Evolutionary conservation across 2,888 invertebrate genomes (phyloP).

Genomic region (Andrena minutula): DNA sequence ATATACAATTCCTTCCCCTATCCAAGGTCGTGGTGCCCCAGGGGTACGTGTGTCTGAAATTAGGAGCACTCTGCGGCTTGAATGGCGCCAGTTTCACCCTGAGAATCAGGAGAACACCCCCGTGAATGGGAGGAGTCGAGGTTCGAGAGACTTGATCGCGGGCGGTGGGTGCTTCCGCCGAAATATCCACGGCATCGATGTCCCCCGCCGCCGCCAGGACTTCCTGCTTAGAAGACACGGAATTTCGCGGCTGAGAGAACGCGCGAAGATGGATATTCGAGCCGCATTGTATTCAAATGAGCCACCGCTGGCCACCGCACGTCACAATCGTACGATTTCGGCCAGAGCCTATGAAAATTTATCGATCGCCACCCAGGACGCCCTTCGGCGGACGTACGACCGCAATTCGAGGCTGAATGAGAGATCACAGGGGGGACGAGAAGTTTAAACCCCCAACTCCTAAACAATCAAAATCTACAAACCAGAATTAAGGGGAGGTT

Average conservation of each 20-base stretch:
- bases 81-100: too few relatives aligned
- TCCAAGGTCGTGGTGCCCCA: too few relatives aligned
- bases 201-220: conserved; percentile 14
- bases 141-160: neutral
- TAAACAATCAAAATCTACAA: neutral
- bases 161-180: conserved; percentile 8
- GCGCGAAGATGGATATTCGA: conserved; percentile 70
- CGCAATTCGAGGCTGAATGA: neutral
- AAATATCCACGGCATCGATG: conserved; percentile 51
- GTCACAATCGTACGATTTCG: conserved; percentile 60
- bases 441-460: neutral
- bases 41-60: too few relatives aligned
- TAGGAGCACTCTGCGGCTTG: too few relatives aligned
- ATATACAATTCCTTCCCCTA: too few relatives aligned
- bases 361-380: conserved; percentile 48
- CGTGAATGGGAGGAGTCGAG: neutral
- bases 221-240: conserved; percentile 37
- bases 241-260: conserved; percentile 61
- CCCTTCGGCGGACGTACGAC: neutral
- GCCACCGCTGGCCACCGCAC: conserved; percentile 15
- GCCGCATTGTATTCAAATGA: conserved; percentile 71
- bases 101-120: neutral
- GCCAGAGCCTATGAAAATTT: conserved; percentile 49
- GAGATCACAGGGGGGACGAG: neutral
- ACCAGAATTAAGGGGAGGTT: too few relatives aligned